phyloP scores from a whole-genome alignment of 2,888 invertebrate genomes.

The Subacronicta megacephala region DNA sequence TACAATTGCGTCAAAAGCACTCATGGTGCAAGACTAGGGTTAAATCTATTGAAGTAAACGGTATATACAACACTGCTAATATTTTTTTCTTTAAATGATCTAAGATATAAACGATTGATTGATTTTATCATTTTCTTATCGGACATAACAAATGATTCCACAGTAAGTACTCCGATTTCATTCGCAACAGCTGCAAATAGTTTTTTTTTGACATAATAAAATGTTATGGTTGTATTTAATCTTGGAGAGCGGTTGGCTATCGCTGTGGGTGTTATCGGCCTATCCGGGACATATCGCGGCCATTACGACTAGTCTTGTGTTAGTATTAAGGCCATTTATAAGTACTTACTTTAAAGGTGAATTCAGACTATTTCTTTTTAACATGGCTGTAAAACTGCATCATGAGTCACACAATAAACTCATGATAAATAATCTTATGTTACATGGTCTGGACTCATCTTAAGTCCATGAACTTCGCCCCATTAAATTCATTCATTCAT shows the following conservation, averaged over 20 bases:
- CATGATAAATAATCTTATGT: too few relatives aligned
- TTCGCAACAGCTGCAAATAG: not conserved
- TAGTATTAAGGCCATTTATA: slow-evolving; percentile 62
- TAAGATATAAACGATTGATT: too few relatives aligned
- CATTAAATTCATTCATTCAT: too few relatives aligned
- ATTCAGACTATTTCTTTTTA: not conserved
- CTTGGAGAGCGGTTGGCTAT: slow-evolving; percentile 31
- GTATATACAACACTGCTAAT: too few relatives aligned
- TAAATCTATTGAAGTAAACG: too few relatives aligned
- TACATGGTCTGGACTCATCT: too few relatives aligned
- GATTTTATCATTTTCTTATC: not conserved
- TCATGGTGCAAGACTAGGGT: too few relatives aligned
- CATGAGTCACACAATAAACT: too few relatives aligned
- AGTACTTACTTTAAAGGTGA: slow-evolving; percentile 37
- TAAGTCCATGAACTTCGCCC: too few relatives aligned
- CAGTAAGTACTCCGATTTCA: not conserved
- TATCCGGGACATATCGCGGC: slow-evolving; percentile 58
- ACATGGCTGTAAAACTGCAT: too few relatives aligned
- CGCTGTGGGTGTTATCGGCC: slow-evolving; percentile 61
- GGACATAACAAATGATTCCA: slow-evolving; percentile 1
- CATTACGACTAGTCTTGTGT: slow-evolving; percentile 63
- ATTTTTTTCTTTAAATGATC: too few relatives aligned
- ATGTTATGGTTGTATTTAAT: slow-evolving; percentile 31
- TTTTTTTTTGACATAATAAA: not conserved
- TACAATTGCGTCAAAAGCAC: too few relatives aligned